phyloP scores from a whole-genome alignment of 1,140 invertebrate species.

The Bombyx mandarina region DNA sequence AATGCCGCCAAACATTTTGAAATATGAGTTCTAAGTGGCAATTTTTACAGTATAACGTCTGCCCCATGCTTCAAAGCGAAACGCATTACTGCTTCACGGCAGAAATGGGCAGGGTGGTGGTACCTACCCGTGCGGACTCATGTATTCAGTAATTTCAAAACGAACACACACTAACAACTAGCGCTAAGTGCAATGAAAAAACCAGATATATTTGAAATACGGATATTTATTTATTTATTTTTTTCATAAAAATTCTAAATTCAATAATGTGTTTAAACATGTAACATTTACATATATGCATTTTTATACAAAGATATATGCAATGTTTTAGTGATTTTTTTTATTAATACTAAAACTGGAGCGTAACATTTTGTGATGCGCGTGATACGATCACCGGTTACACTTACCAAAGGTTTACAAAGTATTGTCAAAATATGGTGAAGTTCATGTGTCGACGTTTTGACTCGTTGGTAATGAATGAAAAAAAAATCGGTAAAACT shows the following conservation, averaged over 20 bases:
- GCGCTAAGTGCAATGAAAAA: conserved; percentile 26
- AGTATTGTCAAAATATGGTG: conserved; percentile 64
- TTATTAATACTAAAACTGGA: conserved; percentile 67
- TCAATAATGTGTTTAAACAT: conserved; percentile 72
- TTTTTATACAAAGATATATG: conserved; percentile 70
- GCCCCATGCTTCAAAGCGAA: too few relatives aligned
- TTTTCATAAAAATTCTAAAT: conserved; percentile 71
- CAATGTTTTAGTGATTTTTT: conserved; percentile 65
- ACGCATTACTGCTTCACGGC: too few relatives aligned
- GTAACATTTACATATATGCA: conserved; percentile 71
- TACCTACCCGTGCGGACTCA: too few relatives aligned
- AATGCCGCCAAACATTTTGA: too few relatives aligned
- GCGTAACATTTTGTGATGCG: conserved; percentile 52
- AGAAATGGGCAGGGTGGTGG: too few relatives aligned
- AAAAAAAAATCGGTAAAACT: background rate
- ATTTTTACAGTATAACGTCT: too few relatives aligned
- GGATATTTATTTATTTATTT: conserved; percentile 71
- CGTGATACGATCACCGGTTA: conserved; percentile 47
- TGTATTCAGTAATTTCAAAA: too few relatives aligned
- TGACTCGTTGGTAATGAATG: background rate
- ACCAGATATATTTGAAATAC: conserved; percentile 70
- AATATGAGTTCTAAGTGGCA: too few relatives aligned
- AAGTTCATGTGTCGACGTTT: conserved; percentile 18
- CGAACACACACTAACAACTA: too few relatives aligned
- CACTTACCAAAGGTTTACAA: conserved; percentile 64